Evolutionary conservation across 1,140 invertebrate species (phyloP).

Genomic region (Ephestia elutella): DNA sequence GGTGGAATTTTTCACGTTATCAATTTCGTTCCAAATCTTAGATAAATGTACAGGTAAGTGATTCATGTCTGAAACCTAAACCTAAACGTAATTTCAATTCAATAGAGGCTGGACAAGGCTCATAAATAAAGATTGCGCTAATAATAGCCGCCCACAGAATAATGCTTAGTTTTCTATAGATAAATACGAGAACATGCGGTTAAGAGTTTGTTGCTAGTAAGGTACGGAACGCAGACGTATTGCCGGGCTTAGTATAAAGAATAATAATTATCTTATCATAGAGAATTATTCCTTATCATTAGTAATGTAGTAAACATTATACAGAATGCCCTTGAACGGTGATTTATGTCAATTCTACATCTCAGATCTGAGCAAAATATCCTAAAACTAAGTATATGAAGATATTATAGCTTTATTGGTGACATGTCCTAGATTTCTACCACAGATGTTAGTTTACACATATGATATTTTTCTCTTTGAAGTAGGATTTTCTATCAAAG

Average conservation of each 20-base stretch:
- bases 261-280: no score
- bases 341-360: neutral
- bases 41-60: neutral
- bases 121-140: slow-evolving; percentile 17
- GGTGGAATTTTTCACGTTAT: neutral
- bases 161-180: slow-evolving; percentile 27
- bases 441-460: no score
- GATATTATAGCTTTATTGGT: no score
- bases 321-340: neutral
- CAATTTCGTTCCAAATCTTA: neutral
- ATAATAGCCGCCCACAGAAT: slow-evolving; percentile 25
- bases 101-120: slow-evolving; percentile 1
- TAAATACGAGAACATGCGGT: slow-evolving; percentile 18
- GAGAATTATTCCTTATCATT: slow-evolving; percentile 4
- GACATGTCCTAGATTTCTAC: no score
- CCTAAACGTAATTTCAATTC: slow-evolving; percentile 1
- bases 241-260: neutral
- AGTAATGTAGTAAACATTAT: neutral
- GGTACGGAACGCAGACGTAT: slow-evolving; percentile 14
- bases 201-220: slow-evolving; percentile 13
- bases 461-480: no score
- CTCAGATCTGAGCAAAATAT: no score
- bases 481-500: no score
- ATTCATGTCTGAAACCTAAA: neutral
- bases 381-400: no score